Conservation (phyloP, 2,888 invertebrate genomes). For the Pammene fasciana region DNA sequence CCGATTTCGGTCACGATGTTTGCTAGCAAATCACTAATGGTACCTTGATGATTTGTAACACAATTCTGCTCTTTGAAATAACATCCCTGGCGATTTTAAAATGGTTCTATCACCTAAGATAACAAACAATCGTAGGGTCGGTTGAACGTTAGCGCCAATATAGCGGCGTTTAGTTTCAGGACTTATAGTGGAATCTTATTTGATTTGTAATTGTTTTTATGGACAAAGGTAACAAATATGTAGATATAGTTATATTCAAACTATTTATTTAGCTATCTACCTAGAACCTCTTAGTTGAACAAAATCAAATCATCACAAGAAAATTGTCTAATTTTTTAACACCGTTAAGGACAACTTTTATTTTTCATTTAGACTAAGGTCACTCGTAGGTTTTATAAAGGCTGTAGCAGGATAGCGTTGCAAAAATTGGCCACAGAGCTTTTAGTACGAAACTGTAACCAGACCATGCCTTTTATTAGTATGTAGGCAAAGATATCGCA, state of each 20-base stretch:
- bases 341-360: too few relatives aligned
- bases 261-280: too few relatives aligned
- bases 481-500: background rate
- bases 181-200: background rate
- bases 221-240: too few relatives aligned
- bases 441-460: too few relatives aligned
- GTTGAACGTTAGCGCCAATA: background rate
- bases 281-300: too few relatives aligned
- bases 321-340: too few relatives aligned
- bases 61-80: slow-evolving; percentile 18
- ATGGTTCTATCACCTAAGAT: background rate
- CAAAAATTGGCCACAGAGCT: too few relatives aligned
- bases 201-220: background rate
- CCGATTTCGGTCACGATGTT: slow-evolving; percentile 29
- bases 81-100: slow-evolving; percentile 2
- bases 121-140: background rate
- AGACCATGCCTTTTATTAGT: too few relatives aligned
- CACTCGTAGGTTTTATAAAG: too few relatives aligned
- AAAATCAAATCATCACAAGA: background rate
- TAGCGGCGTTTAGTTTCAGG: background rate
- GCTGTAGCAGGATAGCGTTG: too few relatives aligned
- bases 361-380: too few relatives aligned
- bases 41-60: slow-evolving; percentile 27
- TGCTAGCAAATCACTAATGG: slow-evolving; percentile 25
- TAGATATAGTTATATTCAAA: too few relatives aligned